A percentile compares a stretch with the other conserved stretches of the same genome.
These are phyloP conservation scores for Lepus americanus DNA, from an alignment of 2,113 vertebrate genomes.

Conservation along the genomic window DNA sequence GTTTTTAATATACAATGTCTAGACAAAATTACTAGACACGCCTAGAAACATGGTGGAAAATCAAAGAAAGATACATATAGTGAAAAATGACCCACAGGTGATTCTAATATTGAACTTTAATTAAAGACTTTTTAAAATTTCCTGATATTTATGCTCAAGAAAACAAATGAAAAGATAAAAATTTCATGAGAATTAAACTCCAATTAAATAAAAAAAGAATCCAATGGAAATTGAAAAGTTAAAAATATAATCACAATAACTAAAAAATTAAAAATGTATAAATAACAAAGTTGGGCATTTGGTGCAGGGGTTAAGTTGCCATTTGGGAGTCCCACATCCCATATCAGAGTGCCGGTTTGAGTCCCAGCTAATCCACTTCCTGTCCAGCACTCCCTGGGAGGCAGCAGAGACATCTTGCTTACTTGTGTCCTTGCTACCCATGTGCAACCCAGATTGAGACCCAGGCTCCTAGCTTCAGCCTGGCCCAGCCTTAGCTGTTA, in stretches of 20 bases:
- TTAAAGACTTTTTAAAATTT: not conserved
- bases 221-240: not conserved
- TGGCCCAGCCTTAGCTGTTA: no score
- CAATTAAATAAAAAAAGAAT: not conserved
- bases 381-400: no score
- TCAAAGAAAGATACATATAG: not conserved
- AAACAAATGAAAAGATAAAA: not conserved
- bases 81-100: not conserved
- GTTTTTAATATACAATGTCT: not conserved
- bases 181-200: not conserved
- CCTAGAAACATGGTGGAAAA: not conserved
- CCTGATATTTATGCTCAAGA: not conserved
- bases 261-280: no score
- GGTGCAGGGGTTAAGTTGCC: no score
- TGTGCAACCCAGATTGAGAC: no score
- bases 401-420: no score
- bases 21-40: not conserved
- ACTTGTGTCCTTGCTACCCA: no score
- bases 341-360: no score
- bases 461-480: no score
- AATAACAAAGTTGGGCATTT: no score
- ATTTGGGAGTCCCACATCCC: no score
- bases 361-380: no score
- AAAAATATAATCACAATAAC: not conserved
- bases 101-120: not conserved